A percentile compares a stretch with the other conserved stretches of the same genome.
Conservation (phyloP, 1,140 invertebrate species). For the Neocloeon triangulifer region DNA sequence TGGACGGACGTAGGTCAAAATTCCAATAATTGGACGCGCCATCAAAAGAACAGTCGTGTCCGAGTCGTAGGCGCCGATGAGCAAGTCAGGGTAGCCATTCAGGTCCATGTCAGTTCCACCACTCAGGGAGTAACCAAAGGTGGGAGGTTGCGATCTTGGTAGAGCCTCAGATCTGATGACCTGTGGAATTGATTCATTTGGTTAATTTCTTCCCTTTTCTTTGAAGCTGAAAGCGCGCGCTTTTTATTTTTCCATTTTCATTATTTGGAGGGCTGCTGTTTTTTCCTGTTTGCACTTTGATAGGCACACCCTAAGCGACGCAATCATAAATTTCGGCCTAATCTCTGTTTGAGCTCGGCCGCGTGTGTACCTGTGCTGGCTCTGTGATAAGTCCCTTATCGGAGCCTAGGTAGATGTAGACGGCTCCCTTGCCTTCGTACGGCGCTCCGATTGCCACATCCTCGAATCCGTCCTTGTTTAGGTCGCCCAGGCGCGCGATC, state of each 20-base stretch:
- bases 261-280: no score
- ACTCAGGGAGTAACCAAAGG: conserved; percentile 74
- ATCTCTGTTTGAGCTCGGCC: background rate
- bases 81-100: conserved; percentile 79
- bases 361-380: conserved; percentile 41
- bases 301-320: background rate
- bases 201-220: no score
- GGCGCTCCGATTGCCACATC: conserved; percentile 83
- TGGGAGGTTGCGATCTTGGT: conserved; percentile 24
- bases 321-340: background rate
- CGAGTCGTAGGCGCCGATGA: conserved; percentile 70
- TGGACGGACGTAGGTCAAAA: conserved; percentile 36
- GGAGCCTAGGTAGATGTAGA: conserved; percentile 73
- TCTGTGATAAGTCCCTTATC: conserved; percentile 42
- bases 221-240: background rate
- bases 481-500: conserved; percentile 62
- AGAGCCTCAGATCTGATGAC: conserved; percentile 27
- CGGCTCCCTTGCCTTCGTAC: conserved; percentile 58
- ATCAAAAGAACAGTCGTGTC: conserved; percentile 47
- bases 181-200: conserved; percentile 14
- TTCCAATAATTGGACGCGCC: conserved; percentile 68
- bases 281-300: conserved; percentile 3
- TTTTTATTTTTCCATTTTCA: no score
- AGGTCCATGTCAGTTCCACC: conserved; percentile 75
- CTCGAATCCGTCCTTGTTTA: conserved; percentile 76